phyloP scores from a whole-genome alignment of 2,113 vertebrate species.

The Arizona elegans region DNA sequence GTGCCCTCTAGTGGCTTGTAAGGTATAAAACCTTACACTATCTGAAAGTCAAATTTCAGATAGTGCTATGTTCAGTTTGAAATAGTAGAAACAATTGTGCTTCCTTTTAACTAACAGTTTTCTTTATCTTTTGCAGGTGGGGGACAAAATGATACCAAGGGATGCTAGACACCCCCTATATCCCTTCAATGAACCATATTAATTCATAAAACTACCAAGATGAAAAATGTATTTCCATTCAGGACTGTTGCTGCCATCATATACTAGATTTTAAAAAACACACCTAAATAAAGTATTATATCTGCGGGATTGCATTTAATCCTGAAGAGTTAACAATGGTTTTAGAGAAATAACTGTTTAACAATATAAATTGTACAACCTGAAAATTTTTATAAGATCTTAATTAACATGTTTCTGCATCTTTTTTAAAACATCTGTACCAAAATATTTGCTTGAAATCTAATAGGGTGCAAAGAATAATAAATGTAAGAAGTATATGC shows the following conservation, averaged over 20 bases:
- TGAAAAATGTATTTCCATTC: background rate
- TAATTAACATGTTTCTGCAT: background rate
- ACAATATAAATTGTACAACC: background rate
- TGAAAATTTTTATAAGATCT: background rate
- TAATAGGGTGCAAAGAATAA: background rate
- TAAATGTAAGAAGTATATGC: background rate
- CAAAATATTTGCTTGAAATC: background rate
- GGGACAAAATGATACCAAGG: conserved; percentile 81
- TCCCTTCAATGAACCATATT: conserved; percentile 94
- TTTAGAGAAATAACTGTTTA: background rate
- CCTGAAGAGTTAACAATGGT: background rate
- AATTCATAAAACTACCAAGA: conserved; percentile 40
- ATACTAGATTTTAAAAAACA: conserved; percentile 11
- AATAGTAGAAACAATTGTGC: background rate
- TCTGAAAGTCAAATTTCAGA: background rate
- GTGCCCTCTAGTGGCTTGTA: background rate
- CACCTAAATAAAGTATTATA: conserved; percentile 17
- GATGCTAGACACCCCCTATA: conserved; percentile 90
- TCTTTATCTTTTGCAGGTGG: conserved; percentile 76
- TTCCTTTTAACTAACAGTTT: conserved; percentile 30
- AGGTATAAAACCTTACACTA: background rate
- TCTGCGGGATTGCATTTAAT: background rate
- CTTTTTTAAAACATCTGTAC: background rate
- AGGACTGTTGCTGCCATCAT: background rate
- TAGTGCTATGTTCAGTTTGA: background rate